Base-by-base conservation (phyloP, 2,113 vertebrate species). In the Leptodactylus fuscus region DNA sequence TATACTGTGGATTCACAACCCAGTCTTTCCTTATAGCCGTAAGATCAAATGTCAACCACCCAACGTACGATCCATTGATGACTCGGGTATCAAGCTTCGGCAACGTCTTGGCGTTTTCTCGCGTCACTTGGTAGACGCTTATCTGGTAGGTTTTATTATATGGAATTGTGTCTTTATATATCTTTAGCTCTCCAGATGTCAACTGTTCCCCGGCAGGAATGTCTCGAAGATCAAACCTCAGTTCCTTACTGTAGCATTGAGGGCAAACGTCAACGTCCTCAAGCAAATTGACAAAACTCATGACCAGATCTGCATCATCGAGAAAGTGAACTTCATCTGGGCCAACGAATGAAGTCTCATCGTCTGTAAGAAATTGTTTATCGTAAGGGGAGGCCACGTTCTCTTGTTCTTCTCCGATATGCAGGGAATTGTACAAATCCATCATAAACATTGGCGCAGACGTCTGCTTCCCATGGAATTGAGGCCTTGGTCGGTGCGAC, bases 401-500 rank as follows among this genome's bases (percentile, higher is more conserved):
- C n/a, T n/a, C n/a, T n/a, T n/a, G n/a, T 29, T 94, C 89, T 29
- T 93, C 94, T 87, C 95, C 94, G 49, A 94, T 92, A 67, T 95
- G 93, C 91, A 98, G 95, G 78, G 96, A 94, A 55, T 98, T 97
- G 93, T 99, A 99, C 73, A 99, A 92, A 91, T 99, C 96, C 93
- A 99, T 92, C 98, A 99, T 99, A 94, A 97, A 99, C 94, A 97
- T 95, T 81, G 97, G 98, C 24, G 98, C 97, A 22, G 98, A 96
- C 91, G 95, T 97, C 89, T 94, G 94, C 87, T 96, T 97, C 90
- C 95, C 94, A 89, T 94, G 93, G 85, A 96, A 93, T 82, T 94
- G 95, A 79, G 98, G 97, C 79, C 97, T 95, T 88, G 97, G 98
- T 51, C 98, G 96, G 49, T 97, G 97, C 48, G 96, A 96, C 90